Conservation (phyloP, 2,797 vertebrate genomes). For the Gallinago nigripennis region DNA sequence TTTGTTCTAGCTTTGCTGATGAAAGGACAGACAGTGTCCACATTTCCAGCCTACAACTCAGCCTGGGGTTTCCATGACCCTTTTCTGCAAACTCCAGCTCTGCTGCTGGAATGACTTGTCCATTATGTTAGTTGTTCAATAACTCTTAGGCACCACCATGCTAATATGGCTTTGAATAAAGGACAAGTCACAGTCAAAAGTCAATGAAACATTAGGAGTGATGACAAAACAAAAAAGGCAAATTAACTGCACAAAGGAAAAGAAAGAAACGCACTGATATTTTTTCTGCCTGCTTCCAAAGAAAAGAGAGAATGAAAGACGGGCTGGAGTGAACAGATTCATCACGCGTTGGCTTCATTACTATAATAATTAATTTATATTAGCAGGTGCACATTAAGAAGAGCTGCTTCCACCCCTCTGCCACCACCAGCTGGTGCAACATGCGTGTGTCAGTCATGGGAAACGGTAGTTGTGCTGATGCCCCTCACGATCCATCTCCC, state of each 20-base stretch:
- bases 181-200: conserved; percentile 2
- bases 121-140: not conserved
- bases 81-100: not conserved
- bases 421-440: conserved; percentile 55
- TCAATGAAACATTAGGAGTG: not conserved
- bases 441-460: not conserved
- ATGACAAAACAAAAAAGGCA: conserved; percentile 38
- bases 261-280: not conserved
- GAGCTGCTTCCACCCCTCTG: conserved; percentile 50
- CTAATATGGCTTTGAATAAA: not conserved
- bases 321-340: conserved; percentile 3
- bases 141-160: not conserved
- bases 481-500: not conserved
- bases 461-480: not conserved
- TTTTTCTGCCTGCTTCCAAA: conserved; percentile 14
- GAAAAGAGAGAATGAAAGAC: not conserved
- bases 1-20: not conserved
- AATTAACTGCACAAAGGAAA: not conserved
- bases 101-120: not conserved
- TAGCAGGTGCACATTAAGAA: conserved; percentile 48
- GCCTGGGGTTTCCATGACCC: not conserved
- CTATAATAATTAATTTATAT: conserved; percentile 63
- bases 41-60: not conserved
- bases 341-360: not conserved
- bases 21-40: not conserved